phyloP scores from a whole-genome alignment of 2,888 invertebrate genomes.

The Harmothoe impar region DNA sequence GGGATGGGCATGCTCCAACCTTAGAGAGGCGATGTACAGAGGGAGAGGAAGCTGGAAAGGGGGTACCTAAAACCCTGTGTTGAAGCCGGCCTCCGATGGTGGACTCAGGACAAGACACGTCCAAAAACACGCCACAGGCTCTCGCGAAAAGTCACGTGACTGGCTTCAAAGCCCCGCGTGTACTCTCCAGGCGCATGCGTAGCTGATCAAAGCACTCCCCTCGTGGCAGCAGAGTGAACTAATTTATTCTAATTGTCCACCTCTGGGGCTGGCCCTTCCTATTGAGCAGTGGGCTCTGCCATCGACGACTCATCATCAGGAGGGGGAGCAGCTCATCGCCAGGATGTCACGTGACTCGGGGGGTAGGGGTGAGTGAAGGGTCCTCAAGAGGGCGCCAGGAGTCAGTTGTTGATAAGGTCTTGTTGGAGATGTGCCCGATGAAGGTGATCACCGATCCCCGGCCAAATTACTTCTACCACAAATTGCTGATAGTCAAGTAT shows the following conservation, averaged over 20 bases:
- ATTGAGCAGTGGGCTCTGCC: background rate
- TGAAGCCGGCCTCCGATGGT: background rate
- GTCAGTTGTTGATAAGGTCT: too few species aligned
- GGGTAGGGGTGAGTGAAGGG: too few species aligned
- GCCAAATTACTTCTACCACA: too few species aligned
- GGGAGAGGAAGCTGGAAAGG: background rate
- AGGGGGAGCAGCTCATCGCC: background rate
- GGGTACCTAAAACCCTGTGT: background rate
- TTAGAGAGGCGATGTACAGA: background rate
- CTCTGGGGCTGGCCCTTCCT: slow-evolving; percentile 2
- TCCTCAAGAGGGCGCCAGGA: too few species aligned
- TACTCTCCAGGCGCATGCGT: slow-evolving; percentile 38
- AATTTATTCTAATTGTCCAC: slow-evolving; percentile 56
- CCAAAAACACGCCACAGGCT: slow-evolving; percentile 11
- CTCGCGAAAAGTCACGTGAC: slow-evolving; percentile 46
- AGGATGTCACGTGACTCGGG: slow-evolving; percentile 5
- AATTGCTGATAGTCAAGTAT: too few species aligned
- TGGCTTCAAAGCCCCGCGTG: slow-evolving; percentile 13
- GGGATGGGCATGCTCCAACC: background rate
- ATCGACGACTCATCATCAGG: slow-evolving; percentile 1
- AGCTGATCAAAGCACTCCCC: slow-evolving; percentile 28
- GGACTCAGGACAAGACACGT: background rate
- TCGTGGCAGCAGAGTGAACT: slow-evolving; percentile 26
- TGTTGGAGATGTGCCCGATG: too few species aligned
- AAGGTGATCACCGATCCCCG: too few species aligned